These are phyloP conservation scores for Drosophila subsilvestris DNA, from an alignment of 2,888 invertebrate species.

Conservation along the genomic window DNA sequence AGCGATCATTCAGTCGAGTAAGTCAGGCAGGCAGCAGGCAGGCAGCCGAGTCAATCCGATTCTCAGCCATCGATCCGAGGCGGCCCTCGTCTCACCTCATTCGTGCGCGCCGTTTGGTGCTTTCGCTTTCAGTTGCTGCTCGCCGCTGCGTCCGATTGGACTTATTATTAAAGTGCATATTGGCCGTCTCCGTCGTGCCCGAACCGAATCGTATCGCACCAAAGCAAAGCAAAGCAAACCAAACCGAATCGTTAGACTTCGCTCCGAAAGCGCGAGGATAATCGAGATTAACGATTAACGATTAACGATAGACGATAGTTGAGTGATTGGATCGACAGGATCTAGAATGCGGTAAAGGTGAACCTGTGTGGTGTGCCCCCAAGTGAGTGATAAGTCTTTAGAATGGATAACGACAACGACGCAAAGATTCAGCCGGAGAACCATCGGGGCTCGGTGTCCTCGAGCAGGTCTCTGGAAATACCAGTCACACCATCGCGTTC, in stretches of 20 bases:
- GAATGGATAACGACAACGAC: slow-evolving; percentile 58
- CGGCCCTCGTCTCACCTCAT: slow-evolving; percentile 49
- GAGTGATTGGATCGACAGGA: background rate
- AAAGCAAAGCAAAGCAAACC: no score
- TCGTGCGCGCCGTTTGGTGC: slow-evolving; percentile 60
- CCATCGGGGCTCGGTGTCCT: slow-evolving; percentile 82
- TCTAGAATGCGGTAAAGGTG: slow-evolving; percentile 21
- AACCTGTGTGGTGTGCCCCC: background rate
- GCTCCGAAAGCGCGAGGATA: slow-evolving; percentile 33
- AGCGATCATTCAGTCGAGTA: slow-evolving; percentile 6
- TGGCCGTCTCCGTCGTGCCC: slow-evolving; percentile 10
- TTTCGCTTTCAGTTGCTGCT: slow-evolving; percentile 83
- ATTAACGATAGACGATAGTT: background rate
- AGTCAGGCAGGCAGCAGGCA: slow-evolving; percentile 1
- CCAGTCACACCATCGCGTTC: slow-evolving; percentile 81
- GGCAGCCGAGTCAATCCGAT: slow-evolving; percentile 27
- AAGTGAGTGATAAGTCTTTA: slow-evolving; percentile 25
- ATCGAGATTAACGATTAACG: background rate
- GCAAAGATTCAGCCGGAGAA: slow-evolving; percentile 53
- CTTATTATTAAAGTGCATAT: slow-evolving; percentile 53
- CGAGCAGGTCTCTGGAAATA: slow-evolving; percentile 81
- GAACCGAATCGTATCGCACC: slow-evolving; percentile 6
- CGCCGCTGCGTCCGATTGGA: slow-evolving; percentile 81
- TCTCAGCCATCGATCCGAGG: slow-evolving; percentile 37
- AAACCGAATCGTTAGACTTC: background rate